phyloP scores from a whole-genome alignment of 2,113 vertebrate genomes.

The Pterocles orientalis region DNA sequence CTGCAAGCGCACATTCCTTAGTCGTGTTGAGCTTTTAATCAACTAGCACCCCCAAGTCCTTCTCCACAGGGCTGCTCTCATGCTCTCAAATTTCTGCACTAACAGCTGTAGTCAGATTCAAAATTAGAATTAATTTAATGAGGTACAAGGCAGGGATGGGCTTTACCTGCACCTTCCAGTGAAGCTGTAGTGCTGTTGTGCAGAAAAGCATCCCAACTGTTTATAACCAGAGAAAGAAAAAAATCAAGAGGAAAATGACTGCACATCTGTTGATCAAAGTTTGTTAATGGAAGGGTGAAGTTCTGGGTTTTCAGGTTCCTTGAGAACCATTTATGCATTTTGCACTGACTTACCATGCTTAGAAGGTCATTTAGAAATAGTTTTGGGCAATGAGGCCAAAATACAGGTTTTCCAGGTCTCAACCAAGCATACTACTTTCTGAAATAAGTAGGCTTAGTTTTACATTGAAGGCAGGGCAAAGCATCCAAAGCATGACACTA shows the following conservation, averaged over 20 bases:
- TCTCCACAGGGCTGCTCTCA: too few species aligned
- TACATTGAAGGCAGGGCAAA: not conserved
- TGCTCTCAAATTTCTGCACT: not conserved
- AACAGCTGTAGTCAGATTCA: not conserved
- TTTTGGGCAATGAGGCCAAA: not conserved
- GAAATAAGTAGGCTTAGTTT: not conserved
- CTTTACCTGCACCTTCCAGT: not conserved
- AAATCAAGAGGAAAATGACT: not conserved
- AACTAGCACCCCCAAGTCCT: too few species aligned
- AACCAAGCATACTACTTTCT: not conserved
- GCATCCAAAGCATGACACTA: not conserved
- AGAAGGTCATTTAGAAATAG: not conserved
- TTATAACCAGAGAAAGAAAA: not conserved
- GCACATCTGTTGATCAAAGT: not conserved
- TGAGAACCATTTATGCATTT: fast-evolving
- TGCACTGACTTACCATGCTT: not conserved
- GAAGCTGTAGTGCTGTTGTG: not conserved
- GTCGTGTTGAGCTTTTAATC: too few species aligned
- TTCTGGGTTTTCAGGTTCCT: not conserved
- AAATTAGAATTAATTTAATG: not conserved
- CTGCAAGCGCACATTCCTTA: too few species aligned
- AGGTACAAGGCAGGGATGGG: not conserved
- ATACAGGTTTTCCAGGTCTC: not conserved
- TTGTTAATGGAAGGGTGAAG: not conserved
- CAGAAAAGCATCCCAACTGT: not conserved